phyloP scores from a whole-genome alignment of 2,888 invertebrate genomes.

The Microctonus brassicae region DNA sequence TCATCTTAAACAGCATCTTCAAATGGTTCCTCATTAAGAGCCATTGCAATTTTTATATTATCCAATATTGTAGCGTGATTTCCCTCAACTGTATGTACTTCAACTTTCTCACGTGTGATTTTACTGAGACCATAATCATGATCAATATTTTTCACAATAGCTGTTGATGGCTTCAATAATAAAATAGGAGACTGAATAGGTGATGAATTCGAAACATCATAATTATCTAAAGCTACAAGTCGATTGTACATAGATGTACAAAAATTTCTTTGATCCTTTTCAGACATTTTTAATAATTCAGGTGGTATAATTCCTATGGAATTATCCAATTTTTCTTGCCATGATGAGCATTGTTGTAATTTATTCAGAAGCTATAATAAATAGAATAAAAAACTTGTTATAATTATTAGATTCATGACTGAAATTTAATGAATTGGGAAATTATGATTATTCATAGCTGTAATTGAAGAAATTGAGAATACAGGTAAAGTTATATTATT shows the following conservation, averaged over 20 bases:
- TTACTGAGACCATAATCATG: conserved; percentile 76
- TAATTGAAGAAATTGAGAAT: too few species aligned
- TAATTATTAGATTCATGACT: rapidly evolving
- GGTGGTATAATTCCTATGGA: conserved; percentile 70
- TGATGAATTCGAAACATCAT: conserved; percentile 69
- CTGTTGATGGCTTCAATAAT: conserved; percentile 77
- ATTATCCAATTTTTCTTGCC: conserved; percentile 73
- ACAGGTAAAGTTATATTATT: neutral
- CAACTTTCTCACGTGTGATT: conserved; percentile 73
- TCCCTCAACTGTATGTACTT: conserved; percentile 78
- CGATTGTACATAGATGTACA: conserved; percentile 72
- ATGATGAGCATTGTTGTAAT: conserved; percentile 72
- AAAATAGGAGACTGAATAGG: conserved; percentile 74
- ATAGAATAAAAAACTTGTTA: too few species aligned
- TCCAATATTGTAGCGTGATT: conserved; percentile 80
- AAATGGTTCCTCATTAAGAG: conserved; percentile 60
- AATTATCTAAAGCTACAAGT: conserved; percentile 72
- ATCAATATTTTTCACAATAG: conserved; percentile 71
- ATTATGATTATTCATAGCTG: too few species aligned
- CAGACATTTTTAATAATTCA: conserved; percentile 59
- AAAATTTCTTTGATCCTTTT: conserved; percentile 67
- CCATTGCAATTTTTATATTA: conserved; percentile 74
- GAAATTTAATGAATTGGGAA: neutral
- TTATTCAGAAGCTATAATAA: conserved; percentile 58
- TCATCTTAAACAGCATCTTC: conserved; percentile 58